Evolutionary conservation across 2,888 invertebrate species (phyloP), one percentile per base, ranked within the genome.

Genomic region (Malthinus flaveolus): DNA sequence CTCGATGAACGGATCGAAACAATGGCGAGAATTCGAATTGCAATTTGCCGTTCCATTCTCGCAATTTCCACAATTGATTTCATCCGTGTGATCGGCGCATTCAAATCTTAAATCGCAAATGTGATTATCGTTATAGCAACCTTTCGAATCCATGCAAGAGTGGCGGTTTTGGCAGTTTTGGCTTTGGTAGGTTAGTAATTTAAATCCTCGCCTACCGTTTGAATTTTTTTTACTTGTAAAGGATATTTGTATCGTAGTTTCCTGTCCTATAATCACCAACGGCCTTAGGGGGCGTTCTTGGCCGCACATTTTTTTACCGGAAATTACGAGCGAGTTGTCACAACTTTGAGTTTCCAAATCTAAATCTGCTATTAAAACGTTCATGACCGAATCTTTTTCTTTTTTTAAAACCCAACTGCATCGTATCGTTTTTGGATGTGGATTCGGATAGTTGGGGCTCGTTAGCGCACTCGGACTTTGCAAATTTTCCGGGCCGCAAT

Each of bases 51-150:
- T 45, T 23, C 54, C 56, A 10, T 53, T 44, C 11, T 44, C 50
- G 42, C 66, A 67, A 35, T 60, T 46, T 1, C 44, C 53, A 54
- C 68, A 68, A 47, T 64, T 65, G 11, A 65, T 50, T 49, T 68
- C 68, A 46, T 68, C 68, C 2, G 66, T 66, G 60, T 67, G 66
- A 49, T 67, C 67, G 7, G 34, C 48, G 49, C 68, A 68, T 39
- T 65, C 59, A 42, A 66, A 66, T 31, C 35, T 49, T 5, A 45
- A 49, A 50, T 68, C 60, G 52, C 68, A 68, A 33, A 61, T 46
- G 13, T 63, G 48, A 3, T 33, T 35, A 32, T 42, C 50, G 49
- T 58, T 59, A 55, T 63, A 65, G 46, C 66, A 66, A 9, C 49
- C 47, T 10, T 47, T 56, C 44, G 49, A 56, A 42, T 65, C 63